Base-by-base conservation (phyloP, 2,888 invertebrate species). In the Therioaphis trifolii region DNA sequence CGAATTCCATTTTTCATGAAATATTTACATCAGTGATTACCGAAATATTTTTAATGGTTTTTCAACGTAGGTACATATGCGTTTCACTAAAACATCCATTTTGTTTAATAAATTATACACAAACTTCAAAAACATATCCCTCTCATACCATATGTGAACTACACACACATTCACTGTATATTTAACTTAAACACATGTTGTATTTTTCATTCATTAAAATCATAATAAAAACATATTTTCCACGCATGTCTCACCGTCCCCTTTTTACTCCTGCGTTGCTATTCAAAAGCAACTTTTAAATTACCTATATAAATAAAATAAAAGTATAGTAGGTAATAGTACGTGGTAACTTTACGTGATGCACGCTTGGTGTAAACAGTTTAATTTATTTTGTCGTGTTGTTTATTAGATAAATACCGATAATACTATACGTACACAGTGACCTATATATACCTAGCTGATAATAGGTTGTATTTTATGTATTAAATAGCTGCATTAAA, bases 81-180 rank as follows among this genome's bases (percentile, higher is more conserved):
- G 14, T 76, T 61, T 29, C 27, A 18, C 18, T 61, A 40, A 21
- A 43, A 15, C 63, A 49, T n/a, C 52, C 77, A 52, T 68, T 68
- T 78, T 35, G 40, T 78, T 68, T 52, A 66, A 68, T 66, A 77
- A 74, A 74, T 66, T 55, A 55, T 68, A 49, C 24, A 24, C 15
- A 63, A 66, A 77, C 49, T 77, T 66, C 77, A 77, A 66, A 24
- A 66, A 66, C 77, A 77, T 66, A 49, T 18, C 66, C 66, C 77
- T 77, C 35, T 35, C 35, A 15, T 11, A 77, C 77, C 77, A 77
- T 77, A 52, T 77, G 77, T 77, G 49, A 15, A 21, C 21, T 29
- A 46, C 76, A 46, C 40, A 46, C 24, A 49, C 63, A 76, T n/a
- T 46, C 29, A 5, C 4, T 35, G 63, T 63, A 63, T 29, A 77